phyloP scores from a whole-genome alignment of 2,888 invertebrate species.

The Drosophila picticornis region DNA sequence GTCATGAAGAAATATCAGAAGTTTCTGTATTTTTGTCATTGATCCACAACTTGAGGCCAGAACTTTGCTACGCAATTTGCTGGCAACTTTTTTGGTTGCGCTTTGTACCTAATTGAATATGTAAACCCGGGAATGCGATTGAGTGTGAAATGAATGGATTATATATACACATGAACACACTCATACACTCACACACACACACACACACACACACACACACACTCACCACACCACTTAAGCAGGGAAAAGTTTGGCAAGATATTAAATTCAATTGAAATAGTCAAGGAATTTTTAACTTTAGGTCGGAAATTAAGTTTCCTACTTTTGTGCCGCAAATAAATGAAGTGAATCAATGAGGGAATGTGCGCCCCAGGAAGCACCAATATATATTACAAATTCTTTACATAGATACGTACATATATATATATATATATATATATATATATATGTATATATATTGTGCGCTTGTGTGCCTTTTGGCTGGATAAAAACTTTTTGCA shows the following conservation, averaged over 20 bases:
- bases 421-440: conserved; percentile 18
- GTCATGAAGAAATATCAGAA: conserved; percentile 63
- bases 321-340: conserved; percentile 61
- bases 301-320: conserved; percentile 60
- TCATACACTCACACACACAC: background rate
- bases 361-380: conserved; percentile 13
- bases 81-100: conserved; percentile 28
- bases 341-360: conserved; percentile 38
- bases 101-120: conserved; percentile 74
- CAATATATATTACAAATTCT: conserved; percentile 36
- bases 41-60: conserved; percentile 58
- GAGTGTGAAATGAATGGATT: conserved; percentile 72
- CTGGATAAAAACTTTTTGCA: conserved; percentile 55
- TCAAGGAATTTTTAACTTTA: conserved; percentile 20
- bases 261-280: conserved; percentile 42
- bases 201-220: background rate
- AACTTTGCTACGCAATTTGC: conserved; percentile 53
- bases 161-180: conserved; percentile 6
- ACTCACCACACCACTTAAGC: conserved; percentile 3
- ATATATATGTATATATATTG: conserved; percentile 1
- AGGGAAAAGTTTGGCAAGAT: conserved; percentile 25
- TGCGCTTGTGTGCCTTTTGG: conserved; percentile 23
- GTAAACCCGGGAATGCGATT: conserved; percentile 67
- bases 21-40: conserved; percentile 64
- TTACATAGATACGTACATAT: background rate